A percentile compares a stretch with the other conserved stretches of the same genome.
These are phyloP conservation scores for Drosophila truncata DNA, from an alignment of 1,140 invertebrate genomes.

Conservation along the genomic window DNA sequence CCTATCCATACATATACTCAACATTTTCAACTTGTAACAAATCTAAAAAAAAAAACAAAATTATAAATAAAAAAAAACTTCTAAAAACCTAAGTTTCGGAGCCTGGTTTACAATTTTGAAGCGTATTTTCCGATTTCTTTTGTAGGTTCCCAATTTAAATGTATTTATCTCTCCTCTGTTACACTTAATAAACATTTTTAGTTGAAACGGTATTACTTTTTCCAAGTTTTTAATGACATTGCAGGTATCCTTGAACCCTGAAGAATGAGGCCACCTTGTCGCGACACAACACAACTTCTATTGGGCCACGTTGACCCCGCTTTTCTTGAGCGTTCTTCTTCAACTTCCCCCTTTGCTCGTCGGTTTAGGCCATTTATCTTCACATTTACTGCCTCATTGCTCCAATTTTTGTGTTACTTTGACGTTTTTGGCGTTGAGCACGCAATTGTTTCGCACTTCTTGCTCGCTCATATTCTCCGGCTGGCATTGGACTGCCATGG, in stretches of 20 bases:
- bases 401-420: constrained; percentile 62
- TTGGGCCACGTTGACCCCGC: constrained; percentile 17
- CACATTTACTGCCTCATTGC: constrained; percentile 64
- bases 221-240: neutral
- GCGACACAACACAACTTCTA: constrained; percentile 16
- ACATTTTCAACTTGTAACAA: constrained; percentile 72
- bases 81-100: neutral
- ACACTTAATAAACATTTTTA: neutral
- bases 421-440: constrained; percentile 81
- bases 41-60: constrained; percentile 49
- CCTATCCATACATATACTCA: constrained; percentile 45
- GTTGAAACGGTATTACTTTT: neutral
- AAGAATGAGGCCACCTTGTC: constrained; percentile 25
- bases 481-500: constrained; percentile 44
- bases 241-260: constrained; percentile 8
- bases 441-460: constrained; percentile 82
- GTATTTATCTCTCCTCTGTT: neutral
- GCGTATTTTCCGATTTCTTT: neutral
- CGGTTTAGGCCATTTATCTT: constrained; percentile 68
- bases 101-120: neutral
- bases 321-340: constrained; percentile 1
- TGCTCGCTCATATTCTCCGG: constrained; percentile 56
- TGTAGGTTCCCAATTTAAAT: neutral
- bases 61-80: constrained; percentile 27
- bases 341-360: constrained; percentile 6